Evolutionary conservation across 2,113 vertebrate species (phyloP).

Genomic region (Eclectus roratus): DNA sequence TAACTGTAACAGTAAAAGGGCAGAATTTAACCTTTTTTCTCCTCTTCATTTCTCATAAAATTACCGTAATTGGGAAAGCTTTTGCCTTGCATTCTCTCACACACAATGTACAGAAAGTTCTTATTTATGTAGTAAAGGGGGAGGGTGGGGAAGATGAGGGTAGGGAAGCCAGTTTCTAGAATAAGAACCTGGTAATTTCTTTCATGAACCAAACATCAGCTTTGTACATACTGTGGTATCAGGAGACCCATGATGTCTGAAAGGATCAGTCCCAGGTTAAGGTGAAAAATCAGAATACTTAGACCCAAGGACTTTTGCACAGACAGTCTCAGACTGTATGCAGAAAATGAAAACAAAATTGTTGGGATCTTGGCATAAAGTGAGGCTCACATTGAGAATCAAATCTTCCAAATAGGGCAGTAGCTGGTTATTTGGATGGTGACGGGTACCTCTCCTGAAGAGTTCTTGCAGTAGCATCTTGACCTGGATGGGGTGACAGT

Average conservation of each 20-base stretch:
- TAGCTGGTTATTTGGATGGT: not conserved
- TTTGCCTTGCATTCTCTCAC: not conserved
- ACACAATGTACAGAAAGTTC: not conserved
- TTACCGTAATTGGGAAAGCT: not conserved
- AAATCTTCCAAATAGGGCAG: not conserved
- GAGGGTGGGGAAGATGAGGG: not conserved
- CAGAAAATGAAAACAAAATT: not conserved
- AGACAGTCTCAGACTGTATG: not conserved
- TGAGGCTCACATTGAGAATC: fast-evolving
- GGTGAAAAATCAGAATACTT: not conserved
- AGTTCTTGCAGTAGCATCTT: not conserved
- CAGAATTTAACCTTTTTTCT: not conserved
- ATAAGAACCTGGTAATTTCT: not conserved
- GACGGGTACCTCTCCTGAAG: not conserved
- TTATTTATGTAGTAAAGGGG: not conserved
- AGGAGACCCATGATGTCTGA: not conserved
- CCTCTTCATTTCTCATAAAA: not conserved
- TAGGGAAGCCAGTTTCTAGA: not conserved
- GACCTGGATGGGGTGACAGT: not conserved
- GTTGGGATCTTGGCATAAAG: not conserved
- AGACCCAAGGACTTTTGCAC: not conserved
- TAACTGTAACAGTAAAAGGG: not conserved
- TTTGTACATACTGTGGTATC: not conserved
- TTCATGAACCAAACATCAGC: not conserved
- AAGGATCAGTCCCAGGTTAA: not conserved